phyloP scores from a whole-genome alignment of 2,113 vertebrate genomes.

The Galbula dea region DNA sequence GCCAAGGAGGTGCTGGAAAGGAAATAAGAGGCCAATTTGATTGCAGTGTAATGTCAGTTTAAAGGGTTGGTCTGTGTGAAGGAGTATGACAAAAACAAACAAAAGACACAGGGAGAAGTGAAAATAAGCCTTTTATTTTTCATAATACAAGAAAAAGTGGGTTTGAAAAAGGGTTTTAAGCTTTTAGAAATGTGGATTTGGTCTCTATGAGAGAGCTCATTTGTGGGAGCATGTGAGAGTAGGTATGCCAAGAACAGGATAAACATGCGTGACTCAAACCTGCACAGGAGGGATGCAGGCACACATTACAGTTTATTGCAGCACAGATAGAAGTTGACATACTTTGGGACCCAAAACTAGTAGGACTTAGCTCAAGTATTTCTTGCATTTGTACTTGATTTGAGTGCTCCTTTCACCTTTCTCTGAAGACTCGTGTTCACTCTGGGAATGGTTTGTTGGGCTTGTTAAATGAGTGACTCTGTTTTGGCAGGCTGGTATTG shows the following conservation, averaged over 20 bases:
- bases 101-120: not conserved
- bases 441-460: not conserved
- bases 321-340: not conserved
- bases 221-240: not conserved
- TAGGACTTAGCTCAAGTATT: not conserved
- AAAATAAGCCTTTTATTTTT: not conserved
- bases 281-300: not conserved
- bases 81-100: not conserved
- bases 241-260: not conserved
- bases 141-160: not conserved
- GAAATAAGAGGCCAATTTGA: not conserved
- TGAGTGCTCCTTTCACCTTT: not conserved
- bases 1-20: not conserved
- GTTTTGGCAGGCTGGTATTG: not conserved
- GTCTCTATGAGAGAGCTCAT: not conserved
- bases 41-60: not conserved
- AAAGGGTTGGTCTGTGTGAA: not conserved
- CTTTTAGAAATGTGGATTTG: not conserved
- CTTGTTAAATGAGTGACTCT: not conserved
- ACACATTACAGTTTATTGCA: accelerated
- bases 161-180: not conserved
- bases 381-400: not conserved
- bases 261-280: not conserved
- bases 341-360: not conserved
- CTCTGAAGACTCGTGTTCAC: not conserved